Evolutionary conservation across 2,888 invertebrate genomes (phyloP).

Genomic region (Hermodice carunculata): DNA sequence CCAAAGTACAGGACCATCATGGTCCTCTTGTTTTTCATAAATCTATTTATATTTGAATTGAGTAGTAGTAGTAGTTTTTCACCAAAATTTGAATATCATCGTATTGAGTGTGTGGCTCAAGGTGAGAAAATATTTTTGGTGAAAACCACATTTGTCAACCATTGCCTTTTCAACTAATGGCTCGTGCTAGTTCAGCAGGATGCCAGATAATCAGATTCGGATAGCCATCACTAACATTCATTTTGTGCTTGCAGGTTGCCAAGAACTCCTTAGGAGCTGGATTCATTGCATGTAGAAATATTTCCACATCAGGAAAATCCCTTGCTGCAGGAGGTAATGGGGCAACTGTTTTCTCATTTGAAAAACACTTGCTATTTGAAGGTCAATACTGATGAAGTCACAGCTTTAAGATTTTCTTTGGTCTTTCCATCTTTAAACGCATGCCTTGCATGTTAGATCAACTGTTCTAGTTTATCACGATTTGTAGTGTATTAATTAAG

Average conservation of each 20-base stretch:
- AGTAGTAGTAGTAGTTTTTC: too few species aligned
- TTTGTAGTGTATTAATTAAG: neutral
- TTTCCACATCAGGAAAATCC: constrained; percentile 53
- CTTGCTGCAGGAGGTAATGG: constrained; percentile 54
- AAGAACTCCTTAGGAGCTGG: constrained; percentile 65
- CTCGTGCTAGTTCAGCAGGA: neutral
- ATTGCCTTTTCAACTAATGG: too few species aligned
- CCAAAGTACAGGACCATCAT: too few species aligned
- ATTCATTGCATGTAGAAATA: constrained; percentile 60
- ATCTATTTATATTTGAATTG: too few species aligned
- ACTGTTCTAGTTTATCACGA: neutral
- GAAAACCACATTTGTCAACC: too few species aligned
- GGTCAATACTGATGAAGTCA: too few species aligned
- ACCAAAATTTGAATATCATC: too few species aligned
- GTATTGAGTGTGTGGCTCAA: too few species aligned
- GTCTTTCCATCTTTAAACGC: neutral
- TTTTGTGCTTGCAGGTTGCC: constrained; percentile 51
- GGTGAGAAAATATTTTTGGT: too few species aligned
- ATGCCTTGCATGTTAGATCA: neutral
- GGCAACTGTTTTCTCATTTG: too few species aligned
- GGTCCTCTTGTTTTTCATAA: too few species aligned
- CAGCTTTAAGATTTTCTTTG: neutral
- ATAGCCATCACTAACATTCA: neutral
- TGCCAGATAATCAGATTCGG: neutral
- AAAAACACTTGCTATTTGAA: too few species aligned